A percentile compares a stretch with the other conserved stretches of the same genome.
Evolutionary conservation across 1,140 invertebrate species (phyloP).

Genomic region (Aphidius ervi): DNA sequence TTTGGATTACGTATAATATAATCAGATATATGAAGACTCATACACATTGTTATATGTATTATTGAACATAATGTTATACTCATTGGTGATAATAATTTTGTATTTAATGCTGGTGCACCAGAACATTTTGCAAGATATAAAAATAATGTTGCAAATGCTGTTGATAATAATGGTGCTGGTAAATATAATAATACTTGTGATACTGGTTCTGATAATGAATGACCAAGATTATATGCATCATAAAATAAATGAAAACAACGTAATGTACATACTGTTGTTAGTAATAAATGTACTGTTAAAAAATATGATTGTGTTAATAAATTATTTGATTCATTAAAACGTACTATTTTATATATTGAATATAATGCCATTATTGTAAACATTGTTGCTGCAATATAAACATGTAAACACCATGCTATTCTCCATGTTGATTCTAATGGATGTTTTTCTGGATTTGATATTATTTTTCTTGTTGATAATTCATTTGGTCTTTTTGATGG

Average conservation of each 20-base stretch:
- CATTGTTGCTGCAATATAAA: constrained; percentile 77
- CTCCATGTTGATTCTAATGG: constrained; percentile 59
- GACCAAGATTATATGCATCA: constrained; percentile 82
- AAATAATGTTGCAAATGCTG: constrained; percentile 80
- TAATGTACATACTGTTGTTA: constrained; percentile 74
- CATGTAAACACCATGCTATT: constrained; percentile 83
- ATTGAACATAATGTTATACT: constrained; percentile 70
- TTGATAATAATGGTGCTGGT: constrained; percentile 77
- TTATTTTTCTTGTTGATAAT: constrained; percentile 24
- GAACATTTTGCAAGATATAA: constrained; percentile 75
- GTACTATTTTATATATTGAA: constrained; percentile 76
- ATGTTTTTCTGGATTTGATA: constrained; percentile 36
- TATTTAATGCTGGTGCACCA: constrained; percentile 49
- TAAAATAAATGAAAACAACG: constrained; percentile 83
- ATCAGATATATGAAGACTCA: constrained; percentile 72
- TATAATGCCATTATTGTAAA: constrained; percentile 78
- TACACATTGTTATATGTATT: constrained; percentile 71
- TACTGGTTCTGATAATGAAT: constrained; percentile 71
- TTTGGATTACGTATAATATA: constrained; percentile 52
- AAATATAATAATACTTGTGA: constrained; percentile 78
- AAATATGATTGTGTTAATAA: constrained; percentile 79
- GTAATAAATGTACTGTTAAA: constrained; percentile 72
- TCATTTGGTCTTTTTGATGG: constrained; percentile 31
- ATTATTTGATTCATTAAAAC: constrained; percentile 75
- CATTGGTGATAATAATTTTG: constrained; percentile 66